Evolutionary conservation across 2,888 invertebrate species (phyloP), one percentile per base, ranked within the genome.

Genomic region (Cosmia pyralina): DNA sequence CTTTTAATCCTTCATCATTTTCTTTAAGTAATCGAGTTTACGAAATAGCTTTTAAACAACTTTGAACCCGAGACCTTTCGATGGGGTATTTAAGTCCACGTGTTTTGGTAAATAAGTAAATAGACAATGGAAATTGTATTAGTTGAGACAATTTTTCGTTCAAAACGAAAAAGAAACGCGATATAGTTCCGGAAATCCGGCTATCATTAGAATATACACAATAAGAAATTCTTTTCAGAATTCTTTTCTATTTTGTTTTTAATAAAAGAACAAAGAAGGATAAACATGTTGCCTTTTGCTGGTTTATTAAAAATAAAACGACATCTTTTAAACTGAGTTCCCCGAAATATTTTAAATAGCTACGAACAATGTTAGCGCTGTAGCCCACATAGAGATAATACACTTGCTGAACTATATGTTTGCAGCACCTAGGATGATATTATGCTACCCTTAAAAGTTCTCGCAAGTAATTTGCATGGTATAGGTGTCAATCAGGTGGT

Each of bases 401-500:
- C 55, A 79, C 79, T 84, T 79, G 66, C 69, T 70, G 19, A 82
- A 82, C 82, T 79, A 70, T 81, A 70, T 78, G 75, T 78, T 82
- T 74, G 72, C 53, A 82, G 75, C 65, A 73, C 63, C 72, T 80
- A 72, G 79, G 75, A 75, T 69, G 41, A 19, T 77, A 71, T 79
- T 80, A 78, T 76, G 75, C 81, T 86, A 74, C 75, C 83, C 84
- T 84, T 82, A 89, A 89, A 87, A 85, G 79, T 87, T 87, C 81
- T 74, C 77, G 66, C 83, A 87, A 89, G 88, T 87, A 87, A 92
- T 92, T 92, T 92, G 89, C 92, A 92, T 92, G 89, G 89, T 87
- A 90, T 91, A 90, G 90, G 91, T 93, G 92, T 92, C 91, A 92
- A 92, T 93, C 93, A 92, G 91, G 90, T 89, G 88, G 88, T 90